Conservation (phyloP, 1,140 invertebrate genomes). For the Drosophila pseudoananassae region DNA sequence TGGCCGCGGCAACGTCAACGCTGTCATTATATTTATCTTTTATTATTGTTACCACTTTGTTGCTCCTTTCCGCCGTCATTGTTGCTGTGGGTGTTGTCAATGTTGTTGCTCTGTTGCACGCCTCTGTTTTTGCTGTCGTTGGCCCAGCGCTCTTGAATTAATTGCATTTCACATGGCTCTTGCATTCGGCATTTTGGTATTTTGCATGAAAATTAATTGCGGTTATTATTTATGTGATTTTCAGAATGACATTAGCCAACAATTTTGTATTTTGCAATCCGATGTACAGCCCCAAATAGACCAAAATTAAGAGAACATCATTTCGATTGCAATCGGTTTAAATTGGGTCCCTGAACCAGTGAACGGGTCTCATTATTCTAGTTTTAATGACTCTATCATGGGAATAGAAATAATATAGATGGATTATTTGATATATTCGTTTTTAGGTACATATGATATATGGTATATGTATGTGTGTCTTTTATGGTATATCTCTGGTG, state of each 20-base stretch:
- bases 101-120: conserved; percentile 7
- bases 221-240: conserved; percentile 63
- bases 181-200: conserved; percentile 57
- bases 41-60: conserved; percentile 63
- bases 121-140: conserved; percentile 22
- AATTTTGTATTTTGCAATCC: conserved; percentile 21
- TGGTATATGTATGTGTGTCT: too few species aligned
- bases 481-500: not conserved
- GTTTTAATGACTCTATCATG: conserved; percentile 29
- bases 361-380: conserved; percentile 16
- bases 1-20: conserved; percentile 67
- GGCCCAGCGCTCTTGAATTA: conserved; percentile 66
- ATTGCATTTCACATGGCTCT: conserved; percentile 74
- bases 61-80: conserved; percentile 28
- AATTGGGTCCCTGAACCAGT: conserved; percentile 14
- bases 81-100: conserved; percentile 36
- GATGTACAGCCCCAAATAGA: conserved; percentile 19
- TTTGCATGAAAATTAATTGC: conserved; percentile 72
- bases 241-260: conserved; percentile 45
- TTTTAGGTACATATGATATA: too few species aligned
- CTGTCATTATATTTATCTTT: conserved; percentile 77
- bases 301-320: conserved; percentile 19
- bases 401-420: conserved; percentile 13
- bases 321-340: conserved; percentile 31
- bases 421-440: conserved; percentile 1